Evolutionary conservation across 35 echinoderm and acorn worm genomes (phyloP), one percentile per base, ranked within the genome.

Genomic region (Lytechinus variegatus): DNA sequence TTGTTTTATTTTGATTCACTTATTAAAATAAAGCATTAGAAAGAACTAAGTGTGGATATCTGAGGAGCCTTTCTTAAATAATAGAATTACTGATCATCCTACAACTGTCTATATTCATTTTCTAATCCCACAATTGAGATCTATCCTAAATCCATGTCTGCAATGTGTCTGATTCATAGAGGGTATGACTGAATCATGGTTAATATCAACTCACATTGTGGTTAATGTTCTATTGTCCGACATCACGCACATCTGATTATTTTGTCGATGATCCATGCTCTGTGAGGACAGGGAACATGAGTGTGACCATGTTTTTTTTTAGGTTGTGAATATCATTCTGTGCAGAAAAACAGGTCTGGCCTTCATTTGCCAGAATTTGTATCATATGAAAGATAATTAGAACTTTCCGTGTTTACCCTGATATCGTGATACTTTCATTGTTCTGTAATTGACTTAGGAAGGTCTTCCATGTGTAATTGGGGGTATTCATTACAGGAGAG

Each of bases 241-340:
- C 66, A 79, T 79, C 66, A 79, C 66, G 66, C 66, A 79, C 66
- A 79, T 79, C 21, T 79, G 66, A 79, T 79, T 79, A 79, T 79
- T 79, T 79, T 79, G 66, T 79, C 21, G 19, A 24, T 79, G 66
- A 19, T 4, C 66, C n/a, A 24, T 24, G 6, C 16, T 79, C 66
- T 79, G 16, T 79, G 66, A 79, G 66, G 16, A 79, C 66, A 79
- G 66, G n/a, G 66, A 79, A 79, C 66, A 79, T 79, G 19, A 24
- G 66, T 79, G 66, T 79, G 66, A 24, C n/a, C 66, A 79, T 79
- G 66, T 79, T 79, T 79, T 79, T 24, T 79, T 24, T 79, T 79
- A 24, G 66, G 19, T 79, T 16, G n/a, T 79, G 19, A 24, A 79
- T 79, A 79, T 79, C 66, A 79, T 79, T 79, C 66, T 19, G 66